Conservation (phyloP, 2,888 invertebrate genomes). For the Heteromyza rotundicornis region DNA sequence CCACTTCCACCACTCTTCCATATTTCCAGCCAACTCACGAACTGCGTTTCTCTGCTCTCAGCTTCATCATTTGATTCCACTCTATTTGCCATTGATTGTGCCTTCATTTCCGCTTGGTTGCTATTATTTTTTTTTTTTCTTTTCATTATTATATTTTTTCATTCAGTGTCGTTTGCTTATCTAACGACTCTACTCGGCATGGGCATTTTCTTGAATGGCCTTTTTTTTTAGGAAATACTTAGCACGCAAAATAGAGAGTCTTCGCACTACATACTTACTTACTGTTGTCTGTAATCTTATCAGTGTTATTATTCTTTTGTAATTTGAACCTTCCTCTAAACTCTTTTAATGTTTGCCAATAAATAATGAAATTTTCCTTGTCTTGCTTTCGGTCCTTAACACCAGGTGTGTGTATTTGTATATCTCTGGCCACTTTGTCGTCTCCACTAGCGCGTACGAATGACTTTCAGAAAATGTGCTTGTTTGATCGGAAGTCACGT, state of each 20-base stretch:
- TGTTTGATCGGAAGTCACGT: constrained; percentile 48
- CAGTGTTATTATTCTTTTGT: no score
- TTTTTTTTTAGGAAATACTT: neutral
- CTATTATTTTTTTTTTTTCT: constrained; percentile 41
- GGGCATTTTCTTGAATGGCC: neutral
- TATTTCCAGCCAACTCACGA: no score
- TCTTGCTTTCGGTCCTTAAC: neutral
- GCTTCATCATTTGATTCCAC: no score
- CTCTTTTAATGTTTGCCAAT: neutral
- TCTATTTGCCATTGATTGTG: constrained; percentile 36
- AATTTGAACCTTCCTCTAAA: no score
- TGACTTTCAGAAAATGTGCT: neutral
- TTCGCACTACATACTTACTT: no score
- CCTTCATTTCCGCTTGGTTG: constrained; percentile 51
- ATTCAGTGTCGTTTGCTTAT: constrained; percentile 14
- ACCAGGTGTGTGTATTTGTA: neutral
- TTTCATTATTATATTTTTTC: neutral
- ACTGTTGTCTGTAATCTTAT: no score
- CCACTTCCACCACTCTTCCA: no score
- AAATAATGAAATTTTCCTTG: neutral
- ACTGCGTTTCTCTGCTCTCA: no score
- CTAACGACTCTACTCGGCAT: constrained; percentile 10
- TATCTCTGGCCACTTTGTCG: neutral
- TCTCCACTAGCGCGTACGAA: neutral
- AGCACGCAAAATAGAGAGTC: neutral